These are phyloP conservation scores for Amphimallon solstitiale DNA, from an alignment of 2,888 invertebrate genomes.

Conservation along the genomic window DNA sequence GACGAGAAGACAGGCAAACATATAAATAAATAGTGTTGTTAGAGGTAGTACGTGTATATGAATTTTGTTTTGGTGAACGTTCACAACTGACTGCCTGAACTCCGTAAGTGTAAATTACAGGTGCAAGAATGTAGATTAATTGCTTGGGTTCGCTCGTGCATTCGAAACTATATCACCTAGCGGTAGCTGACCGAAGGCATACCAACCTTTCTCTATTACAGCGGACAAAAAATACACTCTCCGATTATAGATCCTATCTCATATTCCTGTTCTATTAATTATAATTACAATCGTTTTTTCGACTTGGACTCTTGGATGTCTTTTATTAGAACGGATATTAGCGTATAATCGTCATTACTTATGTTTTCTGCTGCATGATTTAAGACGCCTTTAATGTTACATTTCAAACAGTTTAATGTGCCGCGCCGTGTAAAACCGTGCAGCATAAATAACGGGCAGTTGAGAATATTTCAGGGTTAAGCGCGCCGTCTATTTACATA, in stretches of 20 bases:
- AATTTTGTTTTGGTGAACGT: slow-evolving; percentile 29
- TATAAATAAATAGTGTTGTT: not conserved
- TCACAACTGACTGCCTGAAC: slow-evolving; percentile 47
- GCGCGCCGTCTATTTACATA: too few relatives aligned
- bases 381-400: slow-evolving; percentile 8
- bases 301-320: slow-evolving; percentile 29
- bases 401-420: slow-evolving; percentile 11
- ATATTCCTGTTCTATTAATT: slow-evolving; percentile 45
- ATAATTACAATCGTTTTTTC: slow-evolving; percentile 43
- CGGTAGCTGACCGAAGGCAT: slow-evolving; percentile 53
- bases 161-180: slow-evolving; percentile 55
- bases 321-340: slow-evolving; percentile 41
- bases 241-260: slow-evolving; percentile 46
- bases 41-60: not conserved
- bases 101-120: slow-evolving; percentile 56
- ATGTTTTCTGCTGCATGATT: slow-evolving; percentile 28
- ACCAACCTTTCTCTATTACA: slow-evolving; percentile 55
- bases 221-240: slow-evolving; percentile 49
- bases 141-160: slow-evolving; percentile 47
- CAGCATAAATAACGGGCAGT: slow-evolving; percentile 22
- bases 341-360: slow-evolving; percentile 37
- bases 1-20: not conserved
- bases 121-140: slow-evolving; percentile 57
- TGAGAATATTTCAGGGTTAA: too few relatives aligned
- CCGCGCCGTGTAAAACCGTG: slow-evolving; percentile 5